A percentile compares a stretch with the other conserved stretches of the same genome.
Conservation (phyloP, 2,888 invertebrate genomes). For the Nineta flava region DNA sequence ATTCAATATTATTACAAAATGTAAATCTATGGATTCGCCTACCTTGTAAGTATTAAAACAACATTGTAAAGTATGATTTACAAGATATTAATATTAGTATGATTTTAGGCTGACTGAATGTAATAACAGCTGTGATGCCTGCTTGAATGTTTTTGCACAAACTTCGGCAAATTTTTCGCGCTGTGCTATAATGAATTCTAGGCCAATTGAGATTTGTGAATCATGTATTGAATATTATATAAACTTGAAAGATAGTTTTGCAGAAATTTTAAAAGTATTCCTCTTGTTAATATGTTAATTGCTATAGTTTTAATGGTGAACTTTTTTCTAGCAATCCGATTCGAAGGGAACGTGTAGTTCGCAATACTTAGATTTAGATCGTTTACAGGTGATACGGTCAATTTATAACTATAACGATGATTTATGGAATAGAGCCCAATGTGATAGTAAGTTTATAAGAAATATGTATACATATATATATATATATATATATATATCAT, state of each 20-base stretch:
- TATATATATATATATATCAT: too few relatives aligned
- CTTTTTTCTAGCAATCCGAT: constrained; percentile 16
- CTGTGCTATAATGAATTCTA: constrained; percentile 41
- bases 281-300: too few relatives aligned
- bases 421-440: constrained; percentile 45
- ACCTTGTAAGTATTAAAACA: too few relatives aligned
- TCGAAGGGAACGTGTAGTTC: constrained; percentile 41
- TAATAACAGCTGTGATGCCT: background rate
- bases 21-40: too few relatives aligned
- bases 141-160: constrained; percentile 1
- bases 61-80: too few relatives aligned
- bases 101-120: too few relatives aligned
- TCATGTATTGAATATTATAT: constrained; percentile 38
- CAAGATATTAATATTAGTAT: too few relatives aligned
- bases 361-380: constrained; percentile 40
- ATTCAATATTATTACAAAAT: too few relatives aligned
- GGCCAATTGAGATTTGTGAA: constrained; percentile 44
- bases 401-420: constrained; percentile 35
- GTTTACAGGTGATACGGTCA: constrained; percentile 41
- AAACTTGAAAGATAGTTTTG: constrained; percentile 26
- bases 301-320: background rate
- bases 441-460: constrained; percentile 39
- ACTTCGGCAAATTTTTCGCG: constrained; percentile 33
- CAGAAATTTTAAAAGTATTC: too few relatives aligned
- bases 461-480: too few relatives aligned